These are phyloP conservation scores for Cyclophora punctaria DNA, from an alignment of 2,888 invertebrate genomes.

Conservation along the genomic window DNA sequence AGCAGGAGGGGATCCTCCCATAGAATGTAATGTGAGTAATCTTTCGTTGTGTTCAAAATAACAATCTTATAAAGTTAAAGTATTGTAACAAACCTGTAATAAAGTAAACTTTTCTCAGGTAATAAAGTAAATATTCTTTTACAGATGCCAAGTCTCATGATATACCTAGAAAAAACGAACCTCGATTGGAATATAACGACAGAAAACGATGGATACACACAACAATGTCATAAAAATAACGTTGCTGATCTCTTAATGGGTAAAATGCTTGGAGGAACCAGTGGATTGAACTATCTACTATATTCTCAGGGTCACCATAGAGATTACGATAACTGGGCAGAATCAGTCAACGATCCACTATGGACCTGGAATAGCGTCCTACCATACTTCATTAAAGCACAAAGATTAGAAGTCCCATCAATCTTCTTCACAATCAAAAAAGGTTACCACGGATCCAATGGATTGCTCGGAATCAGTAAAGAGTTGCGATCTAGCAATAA, in stretches of 20 bases:
- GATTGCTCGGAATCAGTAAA: conserved; percentile 28
- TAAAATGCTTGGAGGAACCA: conserved; percentile 23
- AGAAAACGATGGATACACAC: conserved; percentile 8
- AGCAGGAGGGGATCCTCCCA: conserved; percentile 78
- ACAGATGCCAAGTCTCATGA: conserved; percentile 21
- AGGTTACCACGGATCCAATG: conserved; percentile 24
- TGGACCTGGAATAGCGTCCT: conserved; percentile 34
- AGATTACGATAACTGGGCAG: conserved; percentile 34
- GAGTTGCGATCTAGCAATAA: conserved; percentile 10
- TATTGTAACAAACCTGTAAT: too few species aligned
- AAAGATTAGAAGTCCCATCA: conserved; percentile 19
- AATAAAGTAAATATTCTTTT: neutral
- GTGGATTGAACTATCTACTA: conserved; percentile 13
- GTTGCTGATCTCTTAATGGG: conserved; percentile 18
- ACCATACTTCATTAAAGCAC: conserved; percentile 36
- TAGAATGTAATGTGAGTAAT: conserved; percentile 20
- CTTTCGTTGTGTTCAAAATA: too few species aligned
- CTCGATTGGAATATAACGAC: conserved; percentile 22
- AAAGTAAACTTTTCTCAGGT: too few species aligned
- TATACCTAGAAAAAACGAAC: conserved; percentile 16
- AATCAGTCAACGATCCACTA: conserved; percentile 18
- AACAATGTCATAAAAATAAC: conserved; percentile 11
- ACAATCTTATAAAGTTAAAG: too few species aligned
- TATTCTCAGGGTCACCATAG: conserved; percentile 21
- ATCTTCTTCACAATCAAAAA: conserved; percentile 15